Percentiles rank a stretch among this genome's conserved stretches.
Conservation (phyloP, 2,113 vertebrate species). For the Platichthys stellatus region DNA sequence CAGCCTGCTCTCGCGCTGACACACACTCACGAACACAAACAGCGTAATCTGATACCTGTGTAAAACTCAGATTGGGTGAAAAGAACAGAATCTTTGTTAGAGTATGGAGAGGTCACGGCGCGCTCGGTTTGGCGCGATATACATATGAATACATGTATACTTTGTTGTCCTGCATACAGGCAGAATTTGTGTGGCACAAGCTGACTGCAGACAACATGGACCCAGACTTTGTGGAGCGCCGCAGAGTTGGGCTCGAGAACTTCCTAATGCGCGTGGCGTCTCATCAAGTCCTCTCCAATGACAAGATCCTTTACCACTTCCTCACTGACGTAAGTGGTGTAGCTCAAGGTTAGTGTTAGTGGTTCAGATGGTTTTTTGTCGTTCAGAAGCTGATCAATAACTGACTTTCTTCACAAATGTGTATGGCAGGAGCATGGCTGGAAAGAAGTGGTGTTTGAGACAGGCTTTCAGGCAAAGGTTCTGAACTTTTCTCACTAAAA, state of each 20-base stretch:
- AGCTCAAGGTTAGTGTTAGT: background rate
- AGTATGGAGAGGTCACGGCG: too few relatives aligned
- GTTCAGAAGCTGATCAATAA: background rate
- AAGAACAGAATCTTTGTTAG: too few relatives aligned
- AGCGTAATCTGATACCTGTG: too few relatives aligned
- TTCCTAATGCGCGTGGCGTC: conserved; percentile 94
- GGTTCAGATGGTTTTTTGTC: background rate
- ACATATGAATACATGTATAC: too few relatives aligned
- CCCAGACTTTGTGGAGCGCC: conserved; percentile 96
- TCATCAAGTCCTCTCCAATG: conserved; percentile 89
- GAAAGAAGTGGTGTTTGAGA: conserved; percentile 94
- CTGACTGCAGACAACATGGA: conserved; percentile 98
- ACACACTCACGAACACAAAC: too few relatives aligned
- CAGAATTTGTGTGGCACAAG: conserved; percentile 99
- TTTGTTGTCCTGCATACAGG: conserved; percentile 73
- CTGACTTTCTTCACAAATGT: conserved; percentile 8
- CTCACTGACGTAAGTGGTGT: conserved; percentile 88
- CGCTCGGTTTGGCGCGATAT: too few relatives aligned
- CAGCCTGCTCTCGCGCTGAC: too few relatives aligned
- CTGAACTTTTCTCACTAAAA: background rate
- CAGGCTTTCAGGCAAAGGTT: conserved; percentile 96
- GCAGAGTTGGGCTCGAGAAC: conserved; percentile 95
- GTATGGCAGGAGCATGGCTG: conserved; percentile 89
- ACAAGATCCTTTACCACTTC: conserved; percentile 92
- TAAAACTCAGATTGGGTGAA: too few relatives aligned